Base-by-base conservation (phyloP, 2,113 vertebrate genomes). In the Pteruthius melanotis region DNA sequence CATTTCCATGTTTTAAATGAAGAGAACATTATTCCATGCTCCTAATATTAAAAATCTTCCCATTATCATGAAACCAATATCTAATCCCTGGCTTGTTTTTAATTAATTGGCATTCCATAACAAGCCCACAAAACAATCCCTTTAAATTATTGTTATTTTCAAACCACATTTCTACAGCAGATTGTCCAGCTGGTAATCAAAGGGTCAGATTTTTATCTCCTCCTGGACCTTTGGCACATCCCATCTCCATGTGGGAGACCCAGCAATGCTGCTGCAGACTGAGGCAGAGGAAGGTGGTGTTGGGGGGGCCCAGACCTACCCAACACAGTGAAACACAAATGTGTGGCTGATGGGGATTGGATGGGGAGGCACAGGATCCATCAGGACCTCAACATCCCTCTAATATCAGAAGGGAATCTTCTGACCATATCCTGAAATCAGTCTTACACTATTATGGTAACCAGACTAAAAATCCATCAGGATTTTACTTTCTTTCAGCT, bases 291-390 rank as follows among this genome's bases (percentile, higher is more conserved):
- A 66, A 59, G 39, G 52, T 12, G 39, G 4, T 18, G 40, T 0
- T 39, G 27, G 8, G 42, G 31, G 37, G 28, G 61, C 11, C 14
- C 39, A 52, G 15, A 40, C 11, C 37, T 9, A 21, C 37, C 28
- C 66, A 23, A 4, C 2, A 14, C 4, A 2, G 40, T 8, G 40
- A 44, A n/a, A 45, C 6, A 61, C 53, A 49, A 50, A 20, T 0
- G 10, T 31, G 33, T 2, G 47, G n/a, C 70, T 66, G 45, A 13
- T 17, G 56, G 42, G 8, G 5, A 27, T 33, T 19, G 53, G 26
- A 45, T 52, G 68, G 27, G 69, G 45, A 31, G 27, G 23, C 7
- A 44, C 22, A 7, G 0, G 37, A 47, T n/a, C 39, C 71, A 49
- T 12, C 50, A 64, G 52, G 64, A 85, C 30, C 65, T 57, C 63